phyloP scores from a whole-genome alignment of 2,113 vertebrate genomes.

The Macquaria ambigua region DNA sequence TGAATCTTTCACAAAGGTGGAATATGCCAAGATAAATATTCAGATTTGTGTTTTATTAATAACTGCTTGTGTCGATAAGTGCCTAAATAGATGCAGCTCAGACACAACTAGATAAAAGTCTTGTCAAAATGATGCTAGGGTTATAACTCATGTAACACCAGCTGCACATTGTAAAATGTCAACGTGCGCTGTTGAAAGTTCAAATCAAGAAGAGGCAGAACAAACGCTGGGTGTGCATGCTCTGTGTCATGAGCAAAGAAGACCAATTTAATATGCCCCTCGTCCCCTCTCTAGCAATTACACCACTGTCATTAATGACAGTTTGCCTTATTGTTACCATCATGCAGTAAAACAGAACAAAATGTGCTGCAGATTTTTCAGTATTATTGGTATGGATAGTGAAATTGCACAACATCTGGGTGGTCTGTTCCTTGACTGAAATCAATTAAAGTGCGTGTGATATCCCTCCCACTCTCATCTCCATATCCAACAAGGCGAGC shows the following conservation, averaged over 20 bases:
- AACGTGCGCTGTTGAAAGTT: not conserved
- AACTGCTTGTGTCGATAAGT: not conserved
- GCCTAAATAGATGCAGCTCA: too few species aligned
- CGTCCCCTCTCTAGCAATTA: not conserved
- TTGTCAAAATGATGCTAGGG: not conserved
- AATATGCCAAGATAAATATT: not conserved
- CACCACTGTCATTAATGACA: not conserved
- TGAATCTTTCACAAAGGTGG: not conserved
- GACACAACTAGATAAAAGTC: not conserved
- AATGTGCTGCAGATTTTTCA: not conserved
- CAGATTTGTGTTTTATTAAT: not conserved
- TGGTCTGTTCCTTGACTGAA: slow-evolving; percentile 44
- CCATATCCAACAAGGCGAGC: slow-evolving; percentile 59
- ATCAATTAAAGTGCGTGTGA: slow-evolving; percentile 64
- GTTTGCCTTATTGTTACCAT: not conserved
- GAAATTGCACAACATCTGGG: slow-evolving; percentile 20
- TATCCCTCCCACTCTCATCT: slow-evolving; percentile 61
- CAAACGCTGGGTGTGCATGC: not conserved
- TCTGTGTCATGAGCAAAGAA: not conserved
- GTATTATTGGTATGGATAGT: not conserved
- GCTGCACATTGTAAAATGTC: not conserved
- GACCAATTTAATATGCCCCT: not conserved
- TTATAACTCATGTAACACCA: not conserved
- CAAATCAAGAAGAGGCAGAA: not conserved
- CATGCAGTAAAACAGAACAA: not conserved